Base-by-base conservation (phyloP, 2,113 vertebrate species). In the Phylloscopus trochiloides region DNA sequence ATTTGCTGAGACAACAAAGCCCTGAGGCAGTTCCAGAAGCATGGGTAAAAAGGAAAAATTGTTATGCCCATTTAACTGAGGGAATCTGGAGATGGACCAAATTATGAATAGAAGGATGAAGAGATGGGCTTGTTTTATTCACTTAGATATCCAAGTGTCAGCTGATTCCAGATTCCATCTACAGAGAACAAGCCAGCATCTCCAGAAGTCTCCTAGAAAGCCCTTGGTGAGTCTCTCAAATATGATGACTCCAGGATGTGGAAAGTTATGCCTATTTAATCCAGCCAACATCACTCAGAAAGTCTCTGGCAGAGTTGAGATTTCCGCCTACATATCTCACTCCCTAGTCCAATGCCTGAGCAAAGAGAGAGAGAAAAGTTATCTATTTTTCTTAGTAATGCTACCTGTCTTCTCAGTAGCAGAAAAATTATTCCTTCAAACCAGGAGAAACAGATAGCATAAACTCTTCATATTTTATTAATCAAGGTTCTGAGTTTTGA, bases 381-480 rank as follows among this genome's bases (percentile, higher is more conserved):
- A 9, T 3, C 18, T 54, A 1, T 57, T 77, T 86, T 90, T 68
- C 34, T 80, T 59, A 88, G 42, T 14, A 61, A 55, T 47, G 32
- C 24, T 88, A 70, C 50, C 75, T 88, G 72, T 77, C 72, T 90
- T 59, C 67, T 84, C 59, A 51, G 15, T 26, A 83, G 85, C 45
- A 78, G 81, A 91, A 95, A 90, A 68, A 85, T 19, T 66, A 29
- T 21, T 93, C 45, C 82, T 94, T 95, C 63, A 92, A 94, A 83
- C 55, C 10, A 66, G 25, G n/a, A 86, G 72, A 96, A 96, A 77
- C 40, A 88, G 43, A 71, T 72, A 81, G 68, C 55, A 91, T 94
- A 94, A 96, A 90, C 59, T 88, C 67, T 81, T 94, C 76, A 95
- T 94, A 77, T 94, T 90, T 95, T 95, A 94, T 96, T 95, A 92